phyloP scores from a whole-genome alignment of 2,888 invertebrate species.

The Andrena minutula region DNA sequence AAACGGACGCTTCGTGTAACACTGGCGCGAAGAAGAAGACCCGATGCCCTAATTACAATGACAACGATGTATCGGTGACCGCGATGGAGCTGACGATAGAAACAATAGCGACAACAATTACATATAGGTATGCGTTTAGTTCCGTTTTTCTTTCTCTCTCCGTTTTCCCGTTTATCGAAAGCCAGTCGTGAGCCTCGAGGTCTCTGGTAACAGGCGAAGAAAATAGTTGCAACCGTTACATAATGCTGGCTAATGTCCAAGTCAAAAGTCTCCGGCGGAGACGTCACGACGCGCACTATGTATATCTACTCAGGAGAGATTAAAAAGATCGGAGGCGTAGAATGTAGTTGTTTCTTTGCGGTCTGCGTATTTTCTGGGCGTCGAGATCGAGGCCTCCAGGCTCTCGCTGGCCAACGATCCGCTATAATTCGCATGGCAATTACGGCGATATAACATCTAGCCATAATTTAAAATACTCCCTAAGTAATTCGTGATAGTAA shows the following conservation, averaged over 20 bases:
- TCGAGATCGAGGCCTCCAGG: slow-evolving; percentile 26
- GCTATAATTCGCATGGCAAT: slow-evolving; percentile 36
- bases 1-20: slow-evolving; percentile 56
- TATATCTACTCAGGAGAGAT: background rate
- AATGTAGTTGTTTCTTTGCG: slow-evolving; percentile 6
- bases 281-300: background rate
- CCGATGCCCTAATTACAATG: slow-evolving; percentile 38
- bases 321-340: background rate
- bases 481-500: slow-evolving; percentile 62
- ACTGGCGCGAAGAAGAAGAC: slow-evolving; percentile 52
- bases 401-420: slow-evolving; percentile 21
- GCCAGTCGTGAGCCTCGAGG: slow-evolving; percentile 26
- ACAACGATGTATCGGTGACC: slow-evolving; percentile 49
- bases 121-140: slow-evolving; percentile 3
- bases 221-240: slow-evolving; percentile 20
- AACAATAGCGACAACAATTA: slow-evolving; percentile 44
- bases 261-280: background rate
- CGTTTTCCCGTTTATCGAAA: slow-evolving; percentile 29
- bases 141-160: slow-evolving; percentile 11
- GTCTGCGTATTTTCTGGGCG: too few relatives aligned
- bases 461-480: slow-evolving; percentile 56
- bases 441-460: slow-evolving; percentile 53
- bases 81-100: slow-evolving; percentile 46
- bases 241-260: slow-evolving; percentile 16
- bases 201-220: slow-evolving; percentile 5